phyloP scores from a whole-genome alignment of 92 coral and sea anemone genomes.

The Epizoanthus fatuus region DNA sequence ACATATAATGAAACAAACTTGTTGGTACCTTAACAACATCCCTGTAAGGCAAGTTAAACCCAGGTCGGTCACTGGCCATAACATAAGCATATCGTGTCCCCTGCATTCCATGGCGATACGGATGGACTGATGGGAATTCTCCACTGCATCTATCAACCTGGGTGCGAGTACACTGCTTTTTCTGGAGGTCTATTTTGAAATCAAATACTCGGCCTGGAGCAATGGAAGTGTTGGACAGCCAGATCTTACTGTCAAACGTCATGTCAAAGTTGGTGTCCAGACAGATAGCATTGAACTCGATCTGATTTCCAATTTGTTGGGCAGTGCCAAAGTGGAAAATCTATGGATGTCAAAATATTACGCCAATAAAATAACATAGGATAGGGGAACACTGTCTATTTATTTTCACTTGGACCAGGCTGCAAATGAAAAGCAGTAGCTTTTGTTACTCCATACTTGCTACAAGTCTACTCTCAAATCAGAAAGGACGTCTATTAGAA shows the following conservation, averaged over 20 bases:
- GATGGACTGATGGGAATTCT: conserved; percentile 85
- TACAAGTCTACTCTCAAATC: too few species aligned
- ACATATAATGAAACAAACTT: not conserved
- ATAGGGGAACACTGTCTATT: too few species aligned
- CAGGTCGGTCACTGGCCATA: conserved; percentile 92
- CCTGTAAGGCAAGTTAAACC: conserved; percentile 81
- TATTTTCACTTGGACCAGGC: too few species aligned
- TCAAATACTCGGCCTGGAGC: conserved; percentile 78
- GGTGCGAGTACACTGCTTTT: conserved; percentile 68
- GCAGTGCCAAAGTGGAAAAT: conserved; percentile 94
- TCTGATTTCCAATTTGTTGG: conserved; percentile 62
- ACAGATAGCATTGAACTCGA: conserved; percentile 82
- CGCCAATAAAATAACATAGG: too few species aligned
- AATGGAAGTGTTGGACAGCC: conserved; percentile 86
- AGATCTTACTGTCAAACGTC: conserved; percentile 84
- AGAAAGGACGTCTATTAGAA: too few species aligned
- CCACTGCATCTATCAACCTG: conserved; percentile 77
- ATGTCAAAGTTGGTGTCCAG: conserved; percentile 87
- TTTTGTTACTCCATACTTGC: too few species aligned
- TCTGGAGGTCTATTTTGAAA: conserved; percentile 69
- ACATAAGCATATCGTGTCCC: conserved; percentile 80
- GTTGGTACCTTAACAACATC: conserved; percentile 82
- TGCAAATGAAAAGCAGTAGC: too few species aligned
- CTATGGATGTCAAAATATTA: conserved; percentile 35
- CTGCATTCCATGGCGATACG: conserved; percentile 82